Base-by-base conservation (phyloP, 2,888 invertebrate species). In the Dinocampus coccinellae region DNA sequence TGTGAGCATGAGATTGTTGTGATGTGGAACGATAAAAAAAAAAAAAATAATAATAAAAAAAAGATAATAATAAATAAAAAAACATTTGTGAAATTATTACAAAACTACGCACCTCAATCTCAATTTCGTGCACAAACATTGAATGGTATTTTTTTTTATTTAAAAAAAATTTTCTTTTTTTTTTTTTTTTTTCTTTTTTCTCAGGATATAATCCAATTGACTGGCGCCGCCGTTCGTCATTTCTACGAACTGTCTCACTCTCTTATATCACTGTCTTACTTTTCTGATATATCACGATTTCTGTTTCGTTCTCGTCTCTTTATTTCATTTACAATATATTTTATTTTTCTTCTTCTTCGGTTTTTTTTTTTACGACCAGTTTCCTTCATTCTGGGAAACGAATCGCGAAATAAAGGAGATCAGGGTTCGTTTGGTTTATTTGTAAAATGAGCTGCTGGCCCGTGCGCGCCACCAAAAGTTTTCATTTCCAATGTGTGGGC, bases 301-400 rank as follows among this genome's bases (percentile, higher is more conserved):
- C 67, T 67, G 70, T 70, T 66, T 66, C 20, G 57, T 62, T 63
- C 52, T 68, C 57, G 34, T 73, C 72, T 67, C 58, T 29, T n/a
- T n/a, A n/a, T n/a, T n/a, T n/a, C n/a, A n/a, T n/a, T n/a, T n/a
- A n/a, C n/a, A n/a, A n/a, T n/a, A 29, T 29, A 29, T 29, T 29
- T n/a, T 29, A 29, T 29, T 29, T 34, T 20, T 42, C 13, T 29
- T 61, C 47, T 60, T 26, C 36, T 47, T 39, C 9, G 11, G 7
- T 3, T 47, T 47, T n/a, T 42, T 22, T 20, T 16, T 47, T 47
- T 47, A 47, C 47, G 47, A 39, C 42, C 42, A 62, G 68, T 57
- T 63, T 58, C 62, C 47, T 57, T 58, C 62, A 63, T 73, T 74
- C 64, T 65, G 26, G 39, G 69, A 69, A 69, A 53, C 34, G 55